A percentile compares a stretch with the other conserved stretches of the same genome.
These are phyloP conservation scores for Hepsetus odoe DNA, from an alignment of 2,113 vertebrate species.

Conservation along the genomic window DNA sequence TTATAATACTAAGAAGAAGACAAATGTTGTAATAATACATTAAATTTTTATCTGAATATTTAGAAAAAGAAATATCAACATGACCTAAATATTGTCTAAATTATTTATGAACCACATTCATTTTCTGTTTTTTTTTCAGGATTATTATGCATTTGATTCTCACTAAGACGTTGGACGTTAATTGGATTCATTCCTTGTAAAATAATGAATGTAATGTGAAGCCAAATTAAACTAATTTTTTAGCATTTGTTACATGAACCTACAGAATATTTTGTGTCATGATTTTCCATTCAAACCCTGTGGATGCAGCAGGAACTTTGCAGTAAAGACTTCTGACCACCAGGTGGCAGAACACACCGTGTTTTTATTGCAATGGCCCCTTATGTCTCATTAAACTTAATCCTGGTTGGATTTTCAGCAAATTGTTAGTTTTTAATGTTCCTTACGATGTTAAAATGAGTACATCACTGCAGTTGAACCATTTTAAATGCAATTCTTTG, in stretches of 20 bases:
- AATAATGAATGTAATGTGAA: too few relatives aligned
- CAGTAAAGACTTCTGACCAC: conserved; percentile 4
- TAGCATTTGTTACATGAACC: background rate
- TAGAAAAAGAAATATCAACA: too few relatives aligned
- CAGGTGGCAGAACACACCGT: conserved; percentile 30
- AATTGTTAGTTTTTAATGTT: background rate
- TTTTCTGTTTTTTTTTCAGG: too few relatives aligned
- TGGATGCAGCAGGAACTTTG: background rate
- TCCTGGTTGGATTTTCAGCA: background rate
- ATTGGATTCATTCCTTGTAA: too few relatives aligned
- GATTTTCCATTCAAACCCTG: background rate
- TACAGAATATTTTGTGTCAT: background rate
- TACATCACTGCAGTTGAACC: background rate
- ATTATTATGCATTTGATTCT: too few relatives aligned
- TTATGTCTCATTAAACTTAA: background rate
- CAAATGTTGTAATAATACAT: too few relatives aligned
- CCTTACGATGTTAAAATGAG: background rate
- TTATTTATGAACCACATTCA: too few relatives aligned
- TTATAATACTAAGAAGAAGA: too few relatives aligned
- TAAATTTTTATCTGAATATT: too few relatives aligned
- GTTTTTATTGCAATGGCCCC: background rate
- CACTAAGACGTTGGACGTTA: too few relatives aligned
- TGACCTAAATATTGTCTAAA: background rate
- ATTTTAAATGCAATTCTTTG: conserved; percentile 6
- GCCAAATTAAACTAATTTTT: too few relatives aligned